A percentile compares a stretch with the other conserved stretches of the same genome.
phyloP scores from a whole-genome alignment of 2,113 vertebrate genomes.

The Balaeniceps rex region DNA sequence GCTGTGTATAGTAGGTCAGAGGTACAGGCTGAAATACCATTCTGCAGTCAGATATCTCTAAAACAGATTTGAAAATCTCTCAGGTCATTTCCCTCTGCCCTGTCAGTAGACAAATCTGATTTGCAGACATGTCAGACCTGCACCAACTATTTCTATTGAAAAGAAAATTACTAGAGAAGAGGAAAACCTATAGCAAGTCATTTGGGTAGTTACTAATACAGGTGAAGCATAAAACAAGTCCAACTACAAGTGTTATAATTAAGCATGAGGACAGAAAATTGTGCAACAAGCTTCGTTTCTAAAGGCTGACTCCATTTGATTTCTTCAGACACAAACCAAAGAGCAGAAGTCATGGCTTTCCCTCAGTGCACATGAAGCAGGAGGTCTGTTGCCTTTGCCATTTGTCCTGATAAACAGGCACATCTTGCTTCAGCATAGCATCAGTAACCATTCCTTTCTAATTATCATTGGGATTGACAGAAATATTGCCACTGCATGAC shows the following conservation, averaged over 20 bases:
- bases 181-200: background rate
- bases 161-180: background rate
- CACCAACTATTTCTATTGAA: background rate
- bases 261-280: background rate
- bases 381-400: background rate
- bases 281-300: background rate
- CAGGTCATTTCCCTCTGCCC: background rate
- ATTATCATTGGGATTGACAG: background rate
- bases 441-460: background rate
- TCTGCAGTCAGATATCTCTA: background rate
- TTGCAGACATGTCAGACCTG: background rate
- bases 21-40: background rate
- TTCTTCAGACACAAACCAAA: background rate
- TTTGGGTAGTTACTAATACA: background rate
- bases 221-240: background rate
- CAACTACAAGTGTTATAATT: background rate
- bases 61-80: background rate
- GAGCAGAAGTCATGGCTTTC: background rate
- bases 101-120: background rate
- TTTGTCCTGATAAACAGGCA: background rate
- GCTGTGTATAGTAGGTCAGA: background rate
- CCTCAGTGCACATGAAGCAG: background rate
- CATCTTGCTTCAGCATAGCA: background rate
- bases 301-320: background rate
- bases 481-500: background rate